phyloP scores from a whole-genome alignment of 1,140 invertebrate genomes.

The Tachypleus tridentatus region DNA sequence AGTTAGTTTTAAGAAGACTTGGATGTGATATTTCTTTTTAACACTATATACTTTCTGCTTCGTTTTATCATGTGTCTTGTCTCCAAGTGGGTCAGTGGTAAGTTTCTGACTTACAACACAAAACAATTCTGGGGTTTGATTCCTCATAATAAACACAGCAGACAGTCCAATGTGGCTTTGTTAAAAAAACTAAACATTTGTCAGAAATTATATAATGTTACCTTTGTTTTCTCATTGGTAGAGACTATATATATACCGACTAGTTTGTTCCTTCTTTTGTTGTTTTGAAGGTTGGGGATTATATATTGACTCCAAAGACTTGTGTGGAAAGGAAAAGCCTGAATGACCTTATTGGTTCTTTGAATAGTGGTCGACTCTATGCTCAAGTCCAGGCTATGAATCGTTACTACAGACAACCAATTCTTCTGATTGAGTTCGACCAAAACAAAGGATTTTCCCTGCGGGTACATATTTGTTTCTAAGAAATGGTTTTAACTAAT shows the following conservation, averaged over 20 bases:
- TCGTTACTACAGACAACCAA: constrained; percentile 70
- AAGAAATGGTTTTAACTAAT: too few species aligned
- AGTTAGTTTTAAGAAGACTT: too few species aligned
- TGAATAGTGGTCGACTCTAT: constrained; percentile 88
- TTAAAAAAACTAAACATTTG: too few species aligned
- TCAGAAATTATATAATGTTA: not conserved
- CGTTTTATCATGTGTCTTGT: too few species aligned
- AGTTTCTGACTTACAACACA: too few species aligned
- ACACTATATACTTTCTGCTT: too few species aligned
- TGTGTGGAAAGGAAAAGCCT: constrained; percentile 95
- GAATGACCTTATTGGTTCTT: constrained; percentile 90
- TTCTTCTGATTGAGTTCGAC: constrained; percentile 95
- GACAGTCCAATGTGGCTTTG: too few species aligned
- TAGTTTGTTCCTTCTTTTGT: constrained; percentile 34
- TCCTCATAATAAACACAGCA: too few species aligned
- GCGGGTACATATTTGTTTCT: not conserved
- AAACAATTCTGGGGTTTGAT: too few species aligned
- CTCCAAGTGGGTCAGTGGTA: too few species aligned
- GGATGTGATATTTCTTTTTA: too few species aligned
- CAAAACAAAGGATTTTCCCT: constrained; percentile 20
- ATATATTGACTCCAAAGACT: constrained; percentile 91
- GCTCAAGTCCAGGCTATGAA: constrained; percentile 87
- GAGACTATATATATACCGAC: not conserved
- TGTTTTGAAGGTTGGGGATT: constrained; percentile 63
- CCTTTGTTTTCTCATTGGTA: not conserved